Evolutionary conservation across 2,113 vertebrate genomes (phyloP).

Genomic region (Barbus barbus): DNA sequence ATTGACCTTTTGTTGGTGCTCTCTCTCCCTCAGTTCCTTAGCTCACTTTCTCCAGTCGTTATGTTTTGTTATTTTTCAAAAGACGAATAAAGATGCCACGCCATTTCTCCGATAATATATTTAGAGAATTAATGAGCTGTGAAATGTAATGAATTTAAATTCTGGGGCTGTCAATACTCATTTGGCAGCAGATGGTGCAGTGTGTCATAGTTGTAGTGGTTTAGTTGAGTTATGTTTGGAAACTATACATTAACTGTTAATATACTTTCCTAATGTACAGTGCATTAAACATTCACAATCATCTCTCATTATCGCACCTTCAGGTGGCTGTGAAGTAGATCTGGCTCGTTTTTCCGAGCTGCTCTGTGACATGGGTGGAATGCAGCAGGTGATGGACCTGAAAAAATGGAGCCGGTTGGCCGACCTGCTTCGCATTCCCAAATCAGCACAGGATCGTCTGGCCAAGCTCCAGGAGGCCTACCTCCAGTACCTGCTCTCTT

Average conservation of each 20-base stretch:
- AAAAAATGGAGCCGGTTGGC: conserved; percentile 99
- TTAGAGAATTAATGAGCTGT: conserved; percentile 11
- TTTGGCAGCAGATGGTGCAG: neutral
- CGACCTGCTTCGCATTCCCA: conserved; percentile 94
- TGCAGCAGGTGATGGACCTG: conserved; percentile 99
- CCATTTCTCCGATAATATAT: neutral
- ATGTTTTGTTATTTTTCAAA: neutral
- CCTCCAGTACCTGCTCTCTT: conserved; percentile 98
- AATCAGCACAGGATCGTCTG: conserved; percentile 96
- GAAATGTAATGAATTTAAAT: conserved; percentile 9
- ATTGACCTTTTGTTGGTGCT: conserved; percentile 1
- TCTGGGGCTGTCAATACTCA: conserved; percentile 14
- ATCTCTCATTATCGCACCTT: neutral
- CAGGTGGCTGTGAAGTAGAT: conserved; percentile 97
- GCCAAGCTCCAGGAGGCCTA: conserved; percentile 99
- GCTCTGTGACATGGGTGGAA: conserved; percentile 98
- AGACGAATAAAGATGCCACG: conserved; percentile 20
- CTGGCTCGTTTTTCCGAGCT: conserved; percentile 97
- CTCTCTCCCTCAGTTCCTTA: neutral
- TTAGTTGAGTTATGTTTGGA: conserved; percentile 44
- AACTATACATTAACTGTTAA: neutral
- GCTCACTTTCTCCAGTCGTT: neutral
- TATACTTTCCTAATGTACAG: neutral
- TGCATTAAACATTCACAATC: neutral
- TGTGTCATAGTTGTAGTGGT: neutral